A percentile compares a stretch with the other conserved stretches of the same genome.
Conservation (phyloP, 2,113 vertebrate species). For the Vulpes ferrilata region DNA sequence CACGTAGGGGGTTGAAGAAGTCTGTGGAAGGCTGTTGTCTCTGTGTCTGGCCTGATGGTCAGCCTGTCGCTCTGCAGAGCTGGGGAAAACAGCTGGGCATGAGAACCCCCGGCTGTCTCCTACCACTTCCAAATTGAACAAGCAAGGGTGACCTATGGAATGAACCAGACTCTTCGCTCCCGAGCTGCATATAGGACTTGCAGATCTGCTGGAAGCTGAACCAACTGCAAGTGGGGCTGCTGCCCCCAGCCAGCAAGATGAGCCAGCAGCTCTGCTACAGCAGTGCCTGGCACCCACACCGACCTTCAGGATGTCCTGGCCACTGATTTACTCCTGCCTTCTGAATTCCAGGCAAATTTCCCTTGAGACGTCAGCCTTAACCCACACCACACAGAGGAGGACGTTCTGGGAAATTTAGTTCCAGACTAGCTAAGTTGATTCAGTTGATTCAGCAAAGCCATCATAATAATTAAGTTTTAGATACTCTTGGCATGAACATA, state of each 20-base stretch:
- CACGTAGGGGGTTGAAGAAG: background rate
- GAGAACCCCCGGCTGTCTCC: accelerated
- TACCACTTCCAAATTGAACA: background rate
- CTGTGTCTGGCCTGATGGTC: background rate
- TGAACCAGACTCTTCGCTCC: background rate
- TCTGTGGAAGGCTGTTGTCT: background rate
- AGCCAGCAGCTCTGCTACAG: accelerated
- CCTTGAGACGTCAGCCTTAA: background rate
- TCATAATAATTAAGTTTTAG: background rate
- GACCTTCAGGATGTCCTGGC: background rate
- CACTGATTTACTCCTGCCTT: background rate
- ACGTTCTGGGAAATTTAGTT: background rate
- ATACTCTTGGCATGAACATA: background rate
- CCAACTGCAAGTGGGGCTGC: accelerated
- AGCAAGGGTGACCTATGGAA: too few species aligned
- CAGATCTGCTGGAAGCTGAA: background rate
- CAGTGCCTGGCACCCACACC: accelerated
- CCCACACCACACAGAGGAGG: background rate
- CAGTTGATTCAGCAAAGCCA: background rate
- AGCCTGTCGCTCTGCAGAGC: background rate
- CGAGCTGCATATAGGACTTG: background rate
- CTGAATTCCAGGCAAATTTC: background rate
- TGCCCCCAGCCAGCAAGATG: accelerated
- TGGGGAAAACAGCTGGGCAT: background rate
- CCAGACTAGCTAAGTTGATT: too few species aligned